Base-by-base conservation (phyloP, 1,140 invertebrate genomes). In the Ephestia elutella region DNA sequence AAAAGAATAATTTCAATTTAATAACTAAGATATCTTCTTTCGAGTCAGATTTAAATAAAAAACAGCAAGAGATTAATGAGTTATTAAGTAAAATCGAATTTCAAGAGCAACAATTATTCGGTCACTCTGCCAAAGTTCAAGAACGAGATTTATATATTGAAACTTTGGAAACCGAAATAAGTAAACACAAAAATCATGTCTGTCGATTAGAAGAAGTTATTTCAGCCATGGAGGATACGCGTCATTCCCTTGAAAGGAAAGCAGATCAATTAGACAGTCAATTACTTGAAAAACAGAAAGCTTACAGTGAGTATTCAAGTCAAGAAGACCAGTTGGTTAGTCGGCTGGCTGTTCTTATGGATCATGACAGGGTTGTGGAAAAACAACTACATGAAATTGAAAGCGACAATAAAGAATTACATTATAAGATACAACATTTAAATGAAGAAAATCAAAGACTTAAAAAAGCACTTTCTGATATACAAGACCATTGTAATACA, bases 121-220 rank as follows among this genome's bases (percentile, higher is more conserved):
- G 82, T 2, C 78, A 89, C 77, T 85, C 93, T 55, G 91, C 91
- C 4, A 95, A 94, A 80, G 73, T 95, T 18, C 92, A 94, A 73
- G 93, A 95, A 78, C 81, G 92, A 54, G 92, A 94, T 68, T 89
- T 93, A 9, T 93, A 93, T 64, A 92, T 94, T 49, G 93, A 95
- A 77, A 92, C 90, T 54, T 84, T 95, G 49, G 92, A 95, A 67
- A 82, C 89, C 15, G 93, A 95, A 65, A 83, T 93, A n/a, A 78
- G 76, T 0, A 92, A 92, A 58, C 92, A 92, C 28, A 92, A 92
- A 63, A 90, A 89, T 5, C 90, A 90, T 65, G 90, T 91, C 54
- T 80, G 78, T n/a, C 87, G 88, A 7, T 83, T 93, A 2, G 91
- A 93, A 78, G 91, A 93, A 75, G 89, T 87, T 57, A 73, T 91